A percentile compares a stretch with the other conserved stretches of the same genome.
Evolutionary conservation across 2,888 invertebrate genomes (phyloP).

Genomic region (Synergus laeviventris): DNA sequence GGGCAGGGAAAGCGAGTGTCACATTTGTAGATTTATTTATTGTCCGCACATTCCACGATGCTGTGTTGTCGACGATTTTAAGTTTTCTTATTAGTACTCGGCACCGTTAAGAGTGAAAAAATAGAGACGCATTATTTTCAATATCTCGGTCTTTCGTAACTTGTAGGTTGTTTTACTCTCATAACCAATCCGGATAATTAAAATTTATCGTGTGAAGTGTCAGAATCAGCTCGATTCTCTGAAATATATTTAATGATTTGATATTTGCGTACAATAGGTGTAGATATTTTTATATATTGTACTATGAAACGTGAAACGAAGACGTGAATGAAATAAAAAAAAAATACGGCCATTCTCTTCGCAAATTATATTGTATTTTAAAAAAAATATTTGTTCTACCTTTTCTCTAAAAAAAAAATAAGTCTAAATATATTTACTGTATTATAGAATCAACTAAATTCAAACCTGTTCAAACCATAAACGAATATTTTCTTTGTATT

Average conservation of each 20-base stretch:
- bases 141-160: conserved; percentile 36
- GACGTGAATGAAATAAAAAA: conserved; percentile 42
- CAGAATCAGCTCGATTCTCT: conserved; percentile 28
- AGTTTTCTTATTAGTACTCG: conserved; percentile 5
- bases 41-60: conserved; percentile 37
- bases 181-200: conserved; percentile 25
- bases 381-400: background rate
- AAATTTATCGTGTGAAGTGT: conserved; percentile 39
- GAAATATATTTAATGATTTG: conserved; percentile 37
- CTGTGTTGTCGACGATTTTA: conserved; percentile 20
- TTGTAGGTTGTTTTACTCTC: conserved; percentile 22
- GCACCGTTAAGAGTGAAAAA: background rate
- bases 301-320: conserved; percentile 50
- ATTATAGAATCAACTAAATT: no score
- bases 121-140: conserved; percentile 18
- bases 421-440: no score
- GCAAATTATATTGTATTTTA: background rate
- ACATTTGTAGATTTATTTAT: conserved; percentile 37
- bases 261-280: conserved; percentile 49
- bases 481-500: no score
- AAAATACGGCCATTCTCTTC: conserved; percentile 39
- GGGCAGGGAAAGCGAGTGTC: background rate
- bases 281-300: conserved; percentile 57
- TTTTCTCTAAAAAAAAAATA: background rate
- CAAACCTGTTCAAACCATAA: no score